Percentiles rank a stretch among this genome's conserved stretches.
phyloP scores from a whole-genome alignment of 64 coral and sea anemone species.

The Porites australiensis region DNA sequence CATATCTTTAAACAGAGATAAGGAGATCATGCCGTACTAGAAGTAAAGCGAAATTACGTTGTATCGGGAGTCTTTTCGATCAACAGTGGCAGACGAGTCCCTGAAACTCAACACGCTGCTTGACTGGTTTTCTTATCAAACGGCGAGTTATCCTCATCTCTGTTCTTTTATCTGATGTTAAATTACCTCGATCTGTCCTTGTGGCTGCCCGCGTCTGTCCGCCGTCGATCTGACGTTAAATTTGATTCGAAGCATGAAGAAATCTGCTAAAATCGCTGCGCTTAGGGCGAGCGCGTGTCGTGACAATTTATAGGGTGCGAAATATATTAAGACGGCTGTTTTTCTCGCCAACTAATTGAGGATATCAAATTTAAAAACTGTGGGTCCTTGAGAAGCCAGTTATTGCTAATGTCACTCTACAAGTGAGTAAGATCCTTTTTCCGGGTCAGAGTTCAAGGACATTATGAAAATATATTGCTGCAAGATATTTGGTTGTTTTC shows the following conservation, averaged over 20 bases:
- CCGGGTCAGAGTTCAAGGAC: conserved; percentile 32
- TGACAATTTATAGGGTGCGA: conserved; percentile 6
- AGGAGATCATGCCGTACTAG: neutral
- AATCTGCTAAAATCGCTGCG: neutral
- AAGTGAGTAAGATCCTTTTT: neutral
- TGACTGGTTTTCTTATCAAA: conserved; percentile 18
- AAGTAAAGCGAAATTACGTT: neutral
- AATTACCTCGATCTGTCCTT: conserved; percentile 37
- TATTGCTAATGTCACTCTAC: conserved; percentile 50
- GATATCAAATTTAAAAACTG: conserved; percentile 42
- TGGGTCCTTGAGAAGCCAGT: conserved; percentile 19
- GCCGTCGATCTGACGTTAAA: conserved; percentile 53
- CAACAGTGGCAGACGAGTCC: neutral
- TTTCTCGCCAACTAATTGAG: conserved; percentile 14
- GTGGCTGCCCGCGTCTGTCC: conserved; percentile 12
- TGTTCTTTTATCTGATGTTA: conserved; percentile 41
- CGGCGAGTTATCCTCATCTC: neutral
- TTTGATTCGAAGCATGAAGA: conserved; percentile 51
- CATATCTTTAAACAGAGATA: too few species aligned
- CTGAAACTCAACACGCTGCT: neutral
- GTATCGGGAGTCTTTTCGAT: neutral
- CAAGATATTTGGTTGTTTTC: neutral
- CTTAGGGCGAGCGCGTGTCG: neutral
- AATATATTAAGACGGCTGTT: conserved; percentile 28
- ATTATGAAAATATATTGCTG: conserved; percentile 5